These are phyloP conservation scores for Hirudo medicinalis DNA, from an alignment of 1,140 invertebrate genomes.

Conservation along the genomic window DNA sequence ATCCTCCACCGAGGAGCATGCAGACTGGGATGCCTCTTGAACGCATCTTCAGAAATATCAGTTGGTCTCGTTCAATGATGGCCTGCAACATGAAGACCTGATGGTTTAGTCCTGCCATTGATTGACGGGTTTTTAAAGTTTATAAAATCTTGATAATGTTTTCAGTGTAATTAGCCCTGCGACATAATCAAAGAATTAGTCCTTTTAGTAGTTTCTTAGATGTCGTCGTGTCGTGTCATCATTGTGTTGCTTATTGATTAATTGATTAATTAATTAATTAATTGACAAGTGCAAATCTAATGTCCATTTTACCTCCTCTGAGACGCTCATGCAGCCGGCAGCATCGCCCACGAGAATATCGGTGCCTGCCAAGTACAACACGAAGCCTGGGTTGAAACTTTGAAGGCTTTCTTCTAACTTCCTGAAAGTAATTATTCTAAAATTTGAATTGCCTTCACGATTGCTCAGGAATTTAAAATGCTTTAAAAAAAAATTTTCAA, in stretches of 20 bases:
- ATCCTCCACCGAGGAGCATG: constrained; percentile 78
- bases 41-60: constrained; percentile 61
- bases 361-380: constrained; percentile 77
- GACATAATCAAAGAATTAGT: too few species aligned
- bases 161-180: too few species aligned
- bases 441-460: too few species aligned
- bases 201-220: too few species aligned
- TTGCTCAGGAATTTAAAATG: too few species aligned
- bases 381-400: constrained; percentile 62
- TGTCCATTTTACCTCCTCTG: constrained; percentile 44
- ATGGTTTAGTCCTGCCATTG: too few species aligned
- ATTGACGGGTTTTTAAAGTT: too few species aligned
- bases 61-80: constrained; percentile 64
- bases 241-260: too few species aligned
- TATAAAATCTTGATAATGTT: too few species aligned
- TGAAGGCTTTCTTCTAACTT: constrained; percentile 51
- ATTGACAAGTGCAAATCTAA: neutral
- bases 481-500: too few species aligned
- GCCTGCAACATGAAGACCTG: constrained; percentile 45
- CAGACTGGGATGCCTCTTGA: constrained; percentile 58
- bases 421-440: constrained; percentile 24
- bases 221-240: too few species aligned
- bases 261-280: too few species aligned
- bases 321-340: constrained; percentile 55
- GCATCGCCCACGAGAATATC: constrained; percentile 66